phyloP scores from a whole-genome alignment of 2,113 vertebrate genomes.

The Rattus rattus region DNA sequence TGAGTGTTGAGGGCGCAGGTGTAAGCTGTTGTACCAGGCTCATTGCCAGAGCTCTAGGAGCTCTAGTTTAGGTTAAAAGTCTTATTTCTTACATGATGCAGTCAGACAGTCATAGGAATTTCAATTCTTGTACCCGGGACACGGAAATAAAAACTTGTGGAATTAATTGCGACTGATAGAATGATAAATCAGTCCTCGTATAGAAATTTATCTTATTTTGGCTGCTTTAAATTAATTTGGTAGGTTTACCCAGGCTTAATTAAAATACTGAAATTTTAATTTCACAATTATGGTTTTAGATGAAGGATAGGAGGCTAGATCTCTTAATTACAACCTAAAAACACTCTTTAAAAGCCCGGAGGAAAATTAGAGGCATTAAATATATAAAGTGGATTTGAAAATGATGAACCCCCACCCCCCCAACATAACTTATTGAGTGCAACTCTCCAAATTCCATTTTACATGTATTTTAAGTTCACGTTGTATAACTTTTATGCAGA shows the following conservation, averaged over 20 bases:
- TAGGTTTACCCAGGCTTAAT: conserved; percentile 66
- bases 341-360: conserved; percentile 44
- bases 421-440: background rate
- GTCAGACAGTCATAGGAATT: conserved; percentile 21
- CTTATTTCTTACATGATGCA: background rate
- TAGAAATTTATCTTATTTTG: conserved; percentile 72
- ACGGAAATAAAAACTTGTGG: conserved; percentile 46
- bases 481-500: background rate
- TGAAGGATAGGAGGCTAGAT: conserved; percentile 59
- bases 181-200: conserved; percentile 55
- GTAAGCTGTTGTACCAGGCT: background rate
- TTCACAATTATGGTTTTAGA: conserved; percentile 76
- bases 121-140: conserved; percentile 15
- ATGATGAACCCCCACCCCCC: background rate
- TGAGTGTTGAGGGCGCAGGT: background rate
- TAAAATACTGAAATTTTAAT: conserved; percentile 68
- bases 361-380: conserved; percentile 56
- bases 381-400: conserved; percentile 65
- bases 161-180: conserved; percentile 47
- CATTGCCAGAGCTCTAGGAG: background rate
- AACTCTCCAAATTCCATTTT: conserved; percentile 22
- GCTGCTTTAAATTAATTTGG: conserved; percentile 64
- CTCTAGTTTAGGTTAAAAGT: background rate
- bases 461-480: background rate
- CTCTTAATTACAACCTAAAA: conserved; percentile 66